These are phyloP conservation scores for Plebejus melissa DNA, from an alignment of 2,888 invertebrate genomes.

Conservation along the genomic window DNA sequence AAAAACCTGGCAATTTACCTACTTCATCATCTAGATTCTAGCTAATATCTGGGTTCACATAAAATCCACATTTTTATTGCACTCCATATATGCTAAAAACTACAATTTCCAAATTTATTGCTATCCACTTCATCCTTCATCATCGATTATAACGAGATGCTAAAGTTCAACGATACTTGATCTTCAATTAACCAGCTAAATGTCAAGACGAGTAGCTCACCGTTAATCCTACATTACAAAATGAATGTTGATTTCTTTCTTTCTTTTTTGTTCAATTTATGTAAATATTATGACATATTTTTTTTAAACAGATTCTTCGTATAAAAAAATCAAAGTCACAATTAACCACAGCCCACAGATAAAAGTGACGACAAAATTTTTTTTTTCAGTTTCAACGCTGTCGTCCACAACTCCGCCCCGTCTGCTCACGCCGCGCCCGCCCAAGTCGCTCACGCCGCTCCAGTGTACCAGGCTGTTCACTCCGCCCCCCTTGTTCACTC, in stretches of 20 bases:
- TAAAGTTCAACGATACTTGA: conserved; percentile 5
- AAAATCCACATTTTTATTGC: no score
- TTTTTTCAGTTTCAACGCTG: conserved; percentile 63
- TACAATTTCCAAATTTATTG: no score
- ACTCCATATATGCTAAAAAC: no score
- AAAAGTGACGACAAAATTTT: background rate
- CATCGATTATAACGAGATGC: background rate
- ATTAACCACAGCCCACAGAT: no score
- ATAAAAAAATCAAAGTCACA: no score
- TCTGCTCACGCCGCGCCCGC: conserved; percentile 51
- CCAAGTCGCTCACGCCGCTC: conserved; percentile 40
- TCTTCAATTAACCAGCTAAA: background rate
- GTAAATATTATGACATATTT: background rate
- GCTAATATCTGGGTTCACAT: no score
- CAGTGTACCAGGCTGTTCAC: conserved; percentile 45
- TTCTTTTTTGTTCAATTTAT: background rate
- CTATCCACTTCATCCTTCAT: no score
- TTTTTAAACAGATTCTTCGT: no score
- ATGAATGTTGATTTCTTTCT: background rate
- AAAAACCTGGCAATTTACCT: no score
- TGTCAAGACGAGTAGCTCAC: background rate
- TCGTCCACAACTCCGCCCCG: conserved; percentile 67
- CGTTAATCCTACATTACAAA: background rate
- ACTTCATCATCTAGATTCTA: no score
- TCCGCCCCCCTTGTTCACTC: conserved; percentile 40